Percentiles rank a stretch among this genome's conserved stretches.
These are phyloP conservation scores for Ficedula albicollis DNA, from an alignment of 2,797 vertebrate species.

Conservation along the genomic window DNA sequence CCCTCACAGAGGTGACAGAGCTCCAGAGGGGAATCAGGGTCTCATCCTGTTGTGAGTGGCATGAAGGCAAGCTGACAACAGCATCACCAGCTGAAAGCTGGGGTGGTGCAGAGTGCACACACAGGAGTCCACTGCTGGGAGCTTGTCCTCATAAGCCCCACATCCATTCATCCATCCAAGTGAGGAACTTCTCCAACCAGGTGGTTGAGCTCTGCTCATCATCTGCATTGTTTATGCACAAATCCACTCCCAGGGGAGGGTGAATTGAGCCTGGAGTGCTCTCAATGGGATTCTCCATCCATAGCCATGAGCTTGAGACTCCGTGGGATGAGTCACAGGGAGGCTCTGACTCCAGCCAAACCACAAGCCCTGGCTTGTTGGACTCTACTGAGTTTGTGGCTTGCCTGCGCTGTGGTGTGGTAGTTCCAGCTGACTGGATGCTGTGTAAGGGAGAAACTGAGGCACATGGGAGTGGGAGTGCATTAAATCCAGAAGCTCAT, in stretches of 20 bases:
- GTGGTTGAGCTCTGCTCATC: neutral
- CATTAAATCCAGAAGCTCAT: neutral
- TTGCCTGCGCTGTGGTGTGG: neutral
- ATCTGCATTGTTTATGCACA: neutral
- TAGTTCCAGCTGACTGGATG: neutral
- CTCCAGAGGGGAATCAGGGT: neutral
- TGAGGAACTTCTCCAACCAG: neutral
- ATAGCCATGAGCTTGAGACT: neutral
- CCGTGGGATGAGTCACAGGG: neutral
- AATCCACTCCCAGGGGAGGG: neutral
- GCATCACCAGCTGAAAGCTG: neutral
- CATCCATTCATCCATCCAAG: rapidly evolving
- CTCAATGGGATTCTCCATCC: neutral
- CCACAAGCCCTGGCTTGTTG: neutral
- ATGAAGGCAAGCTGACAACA: neutral
- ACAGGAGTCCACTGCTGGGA: rapidly evolving
- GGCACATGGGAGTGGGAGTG: neutral
- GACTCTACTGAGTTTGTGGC: neutral
- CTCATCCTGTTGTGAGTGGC: neutral
- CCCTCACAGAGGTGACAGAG: neutral
- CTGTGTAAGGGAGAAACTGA: conserved; percentile 20
- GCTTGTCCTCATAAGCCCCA: neutral
- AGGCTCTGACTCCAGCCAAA: conserved; percentile 21
- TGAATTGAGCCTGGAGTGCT: neutral
- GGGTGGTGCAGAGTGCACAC: rapidly evolving